These are phyloP conservation scores for Camelus dromedarius DNA, from an alignment of 2,113 vertebrate species.

Conservation along the genomic window DNA sequence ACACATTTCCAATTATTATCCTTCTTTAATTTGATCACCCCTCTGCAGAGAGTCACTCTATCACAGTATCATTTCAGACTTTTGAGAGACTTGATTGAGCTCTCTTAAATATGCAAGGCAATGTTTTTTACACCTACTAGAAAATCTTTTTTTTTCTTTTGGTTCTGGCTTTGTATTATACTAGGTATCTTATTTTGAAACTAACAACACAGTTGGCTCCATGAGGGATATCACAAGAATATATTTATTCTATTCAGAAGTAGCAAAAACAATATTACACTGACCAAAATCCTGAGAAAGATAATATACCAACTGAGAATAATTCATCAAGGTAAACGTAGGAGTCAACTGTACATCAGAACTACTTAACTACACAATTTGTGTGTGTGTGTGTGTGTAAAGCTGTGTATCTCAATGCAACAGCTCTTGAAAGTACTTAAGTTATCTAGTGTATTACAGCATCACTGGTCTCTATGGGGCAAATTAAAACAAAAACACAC, in stretches of 20 bases:
- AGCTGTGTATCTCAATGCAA: neutral
- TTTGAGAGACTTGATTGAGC: neutral
- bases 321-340: neutral
- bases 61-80: neutral
- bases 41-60: neutral
- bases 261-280: constrained; percentile 36
- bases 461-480: neutral
- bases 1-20: neutral
- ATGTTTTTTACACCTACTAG: neutral
- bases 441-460: neutral
- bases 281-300: constrained; percentile 28
- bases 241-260: constrained; percentile 14
- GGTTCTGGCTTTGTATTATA: neutral
- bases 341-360: neutral
- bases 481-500: neutral
- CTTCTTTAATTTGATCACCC: neutral
- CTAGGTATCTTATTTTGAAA: neutral
- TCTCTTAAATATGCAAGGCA: neutral
- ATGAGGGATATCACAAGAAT: neutral
- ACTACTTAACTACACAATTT: neutral
- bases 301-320: neutral
- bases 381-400: neutral
- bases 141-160: constrained; percentile 11
- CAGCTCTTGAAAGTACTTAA: neutral
- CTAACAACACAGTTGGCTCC: neutral